phyloP scores from a whole-genome alignment of 2,113 vertebrate species.

The Oriolus oriolus region DNA sequence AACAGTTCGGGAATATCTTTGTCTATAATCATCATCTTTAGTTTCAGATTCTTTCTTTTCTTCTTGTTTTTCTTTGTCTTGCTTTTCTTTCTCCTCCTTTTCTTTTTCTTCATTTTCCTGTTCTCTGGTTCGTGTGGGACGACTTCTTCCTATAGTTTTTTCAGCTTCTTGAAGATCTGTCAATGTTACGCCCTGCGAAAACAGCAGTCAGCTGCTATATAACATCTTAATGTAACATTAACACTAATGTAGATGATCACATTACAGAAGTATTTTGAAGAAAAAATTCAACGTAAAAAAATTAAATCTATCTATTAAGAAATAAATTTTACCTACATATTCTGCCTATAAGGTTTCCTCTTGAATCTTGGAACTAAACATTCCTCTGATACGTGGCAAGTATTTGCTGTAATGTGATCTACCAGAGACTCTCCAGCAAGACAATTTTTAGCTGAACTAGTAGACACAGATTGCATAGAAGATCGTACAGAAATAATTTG shows the following conservation, averaged over 20 bases:
- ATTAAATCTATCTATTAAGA: neutral
- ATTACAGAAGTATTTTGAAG: neutral
- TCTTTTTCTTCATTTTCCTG: conserved; percentile 92
- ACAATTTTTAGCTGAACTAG: neutral
- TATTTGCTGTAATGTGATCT: neutral
- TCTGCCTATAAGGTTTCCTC: neutral
- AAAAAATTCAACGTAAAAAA: neutral
- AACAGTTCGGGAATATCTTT: conserved; percentile 84
- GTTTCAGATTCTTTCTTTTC: conserved; percentile 91
- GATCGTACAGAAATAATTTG: neutral
- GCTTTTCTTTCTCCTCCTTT: conserved; percentile 90
- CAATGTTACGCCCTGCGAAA: conserved; percentile 87
- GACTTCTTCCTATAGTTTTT: conserved; percentile 93
- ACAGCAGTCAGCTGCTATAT: neutral
- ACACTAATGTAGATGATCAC: neutral
- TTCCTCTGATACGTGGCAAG: neutral
- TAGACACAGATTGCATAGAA: neutral
- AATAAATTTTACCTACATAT: neutral
- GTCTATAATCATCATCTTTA: conserved; percentile 93
- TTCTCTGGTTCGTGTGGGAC: conserved; percentile 82
- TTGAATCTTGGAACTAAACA: neutral
- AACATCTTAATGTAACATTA: neutral
- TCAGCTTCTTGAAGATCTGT: conserved; percentile 98
- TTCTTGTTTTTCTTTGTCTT: conserved; percentile 93
- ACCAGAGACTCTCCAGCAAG: neutral